Evolutionary conservation across 2,113 vertebrate genomes (phyloP).

Genomic region (Anarrhichthys ocellatus): DNA sequence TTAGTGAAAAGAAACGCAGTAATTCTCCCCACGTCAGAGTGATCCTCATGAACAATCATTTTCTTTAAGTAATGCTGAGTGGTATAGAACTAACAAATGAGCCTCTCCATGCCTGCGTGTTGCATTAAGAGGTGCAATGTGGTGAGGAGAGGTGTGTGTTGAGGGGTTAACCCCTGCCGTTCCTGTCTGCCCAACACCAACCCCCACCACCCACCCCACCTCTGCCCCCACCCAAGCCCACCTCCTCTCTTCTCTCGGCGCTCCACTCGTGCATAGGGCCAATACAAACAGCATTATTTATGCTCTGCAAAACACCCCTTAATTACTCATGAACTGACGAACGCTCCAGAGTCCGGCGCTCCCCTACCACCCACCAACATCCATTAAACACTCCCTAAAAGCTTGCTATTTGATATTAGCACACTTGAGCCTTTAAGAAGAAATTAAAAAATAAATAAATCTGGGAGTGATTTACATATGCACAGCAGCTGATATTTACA

Average conservation of each 20-base stretch:
- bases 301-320: constrained; percentile 99
- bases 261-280: constrained; percentile 90
- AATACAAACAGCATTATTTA: constrained; percentile 99
- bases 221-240: constrained; percentile 16
- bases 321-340: constrained; percentile 98
- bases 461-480: constrained; percentile 98
- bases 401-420: constrained; percentile 99
- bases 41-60: constrained; percentile 54
- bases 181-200: constrained; percentile 62
- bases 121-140: constrained; percentile 64
- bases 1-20: constrained; percentile 36
- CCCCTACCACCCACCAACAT: constrained; percentile 96
- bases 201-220: constrained; percentile 39
- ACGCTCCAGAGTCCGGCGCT: constrained; percentile 91
- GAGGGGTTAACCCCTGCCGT: constrained; percentile 87
- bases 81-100: constrained; percentile 65
- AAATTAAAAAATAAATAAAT: constrained; percentile 83
- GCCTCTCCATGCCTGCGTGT: constrained; percentile 39
- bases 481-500: constrained; percentile 99
- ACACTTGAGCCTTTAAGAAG: constrained; percentile 91
- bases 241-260: constrained; percentile 70
- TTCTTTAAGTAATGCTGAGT: constrained; percentile 64
- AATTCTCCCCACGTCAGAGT: constrained; percentile 32
- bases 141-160: constrained; percentile 68
- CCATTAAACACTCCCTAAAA: constrained; percentile 99